phyloP scores from a whole-genome alignment of 2,797 vertebrate genomes.

The Falco peregrinus region DNA sequence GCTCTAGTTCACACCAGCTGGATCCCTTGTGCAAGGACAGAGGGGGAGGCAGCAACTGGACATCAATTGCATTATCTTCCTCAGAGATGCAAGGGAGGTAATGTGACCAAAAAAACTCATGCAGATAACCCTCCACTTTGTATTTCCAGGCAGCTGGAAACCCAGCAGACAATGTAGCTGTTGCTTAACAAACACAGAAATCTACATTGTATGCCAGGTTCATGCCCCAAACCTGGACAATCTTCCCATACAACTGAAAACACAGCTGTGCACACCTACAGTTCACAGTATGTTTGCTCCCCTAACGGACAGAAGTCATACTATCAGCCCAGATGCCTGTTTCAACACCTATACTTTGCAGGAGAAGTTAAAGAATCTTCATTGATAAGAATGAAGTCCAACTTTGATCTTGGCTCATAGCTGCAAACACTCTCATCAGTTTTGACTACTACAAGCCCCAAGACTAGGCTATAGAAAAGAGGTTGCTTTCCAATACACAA shows the following conservation, averaged over 20 bases:
- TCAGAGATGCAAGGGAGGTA: neutral
- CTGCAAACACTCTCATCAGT: neutral
- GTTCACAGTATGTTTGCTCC: neutral
- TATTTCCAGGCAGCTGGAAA: constrained; percentile 92
- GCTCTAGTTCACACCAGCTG: neutral
- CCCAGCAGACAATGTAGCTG: constrained; percentile 99
- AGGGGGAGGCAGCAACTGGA: neutral
- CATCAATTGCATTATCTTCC: neutral
- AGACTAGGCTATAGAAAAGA: neutral
- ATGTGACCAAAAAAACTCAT: neutral
- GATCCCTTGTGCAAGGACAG: neutral
- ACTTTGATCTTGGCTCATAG: neutral
- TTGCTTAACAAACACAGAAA: constrained; percentile 98
- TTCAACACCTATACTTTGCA: neutral
- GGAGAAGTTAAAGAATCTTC: neutral
- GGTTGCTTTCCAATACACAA: neutral
- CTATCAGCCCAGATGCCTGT: neutral
- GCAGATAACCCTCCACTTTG: constrained; percentile 39
- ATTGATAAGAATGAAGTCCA: neutral
- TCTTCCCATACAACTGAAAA: neutral
- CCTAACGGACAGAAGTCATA: fast-evolving
- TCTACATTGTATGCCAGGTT: constrained; percentile 99
- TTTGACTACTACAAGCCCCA: neutral
- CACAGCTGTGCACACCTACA: neutral
- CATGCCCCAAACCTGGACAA: constrained; percentile 86